These are phyloP conservation scores for Apantesis nais DNA, from an alignment of 2,888 invertebrate genomes.

Conservation along the genomic window DNA sequence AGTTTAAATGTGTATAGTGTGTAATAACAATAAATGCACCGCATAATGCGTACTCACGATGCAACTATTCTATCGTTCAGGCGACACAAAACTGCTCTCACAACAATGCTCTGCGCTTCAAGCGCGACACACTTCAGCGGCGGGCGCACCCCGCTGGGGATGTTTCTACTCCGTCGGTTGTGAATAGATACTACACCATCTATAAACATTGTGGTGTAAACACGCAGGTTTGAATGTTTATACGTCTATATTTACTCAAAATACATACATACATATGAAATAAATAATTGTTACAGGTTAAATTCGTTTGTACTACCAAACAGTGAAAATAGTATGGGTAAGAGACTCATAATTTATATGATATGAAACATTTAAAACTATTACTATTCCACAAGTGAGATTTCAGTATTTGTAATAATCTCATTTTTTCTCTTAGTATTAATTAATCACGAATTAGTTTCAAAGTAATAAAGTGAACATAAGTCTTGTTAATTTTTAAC, in stretches of 20 bases:
- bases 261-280: too few species aligned
- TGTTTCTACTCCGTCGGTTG: not conserved
- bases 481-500: too few species aligned
- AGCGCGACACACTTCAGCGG: slow-evolving; percentile 1
- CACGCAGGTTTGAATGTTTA: not conserved
- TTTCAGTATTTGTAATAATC: too few species aligned
- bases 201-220: not conserved
- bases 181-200: not conserved
- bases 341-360: too few species aligned
- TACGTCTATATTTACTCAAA: not conserved
- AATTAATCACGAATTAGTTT: too few species aligned
- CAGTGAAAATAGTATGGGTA: too few species aligned
- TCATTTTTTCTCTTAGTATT: too few species aligned
- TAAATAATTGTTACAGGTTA: too few species aligned
- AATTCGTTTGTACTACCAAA: too few species aligned
- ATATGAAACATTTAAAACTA: too few species aligned
- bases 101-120: slow-evolving; percentile 21
- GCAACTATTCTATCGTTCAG: slow-evolving; percentile 2
- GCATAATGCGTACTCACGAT: not conserved
- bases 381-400: too few species aligned
- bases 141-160: not conserved
- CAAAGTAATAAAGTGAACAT: too few species aligned
- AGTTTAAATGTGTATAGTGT: not conserved
- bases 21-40: slow-evolving; percentile 4
- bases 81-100: slow-evolving; percentile 32